These are phyloP conservation scores for Oeneis ivallda DNA, from an alignment of 2,888 invertebrate species.

Conservation along the genomic window DNA sequence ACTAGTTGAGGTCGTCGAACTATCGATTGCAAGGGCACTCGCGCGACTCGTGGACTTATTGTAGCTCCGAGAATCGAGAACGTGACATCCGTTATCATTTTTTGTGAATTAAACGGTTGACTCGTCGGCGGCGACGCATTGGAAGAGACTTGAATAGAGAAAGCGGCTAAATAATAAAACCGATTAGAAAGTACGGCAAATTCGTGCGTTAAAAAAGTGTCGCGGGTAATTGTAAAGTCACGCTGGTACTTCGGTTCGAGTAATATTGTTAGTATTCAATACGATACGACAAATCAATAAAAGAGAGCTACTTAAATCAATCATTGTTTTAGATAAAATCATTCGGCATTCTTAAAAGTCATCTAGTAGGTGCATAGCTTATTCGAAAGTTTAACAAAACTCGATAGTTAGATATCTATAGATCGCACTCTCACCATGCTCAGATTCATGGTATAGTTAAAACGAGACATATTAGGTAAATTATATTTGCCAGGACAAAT, in stretches of 20 bases:
- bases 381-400: not conserved
- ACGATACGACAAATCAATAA: not conserved
- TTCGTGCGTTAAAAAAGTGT: conserved; percentile 17
- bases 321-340: not conserved
- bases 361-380: not conserved
- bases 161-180: conserved; percentile 11
- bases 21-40: conserved; percentile 55
- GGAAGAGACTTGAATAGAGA: conserved; percentile 12
- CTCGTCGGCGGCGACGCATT: not conserved
- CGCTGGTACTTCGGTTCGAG: not conserved
- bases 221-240: conserved; percentile 5
- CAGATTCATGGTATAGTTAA: no score
- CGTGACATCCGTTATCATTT: conserved; percentile 37
- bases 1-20: conserved; percentile 54
- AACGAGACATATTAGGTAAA: no score
- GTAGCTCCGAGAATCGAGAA: conserved; percentile 26
- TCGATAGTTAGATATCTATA: no score
- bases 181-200: conserved; percentile 19
- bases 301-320: not conserved
- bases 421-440: no score
- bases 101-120: conserved; percentile 29
- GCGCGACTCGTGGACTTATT: conserved; percentile 24
- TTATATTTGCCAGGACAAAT: no score
- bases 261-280: not conserved
- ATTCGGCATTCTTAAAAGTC: no score